A percentile compares a stretch with the other conserved stretches of the same genome.
Conservation (phyloP, 2,888 invertebrate species). For the Andrena flavipes region DNA sequence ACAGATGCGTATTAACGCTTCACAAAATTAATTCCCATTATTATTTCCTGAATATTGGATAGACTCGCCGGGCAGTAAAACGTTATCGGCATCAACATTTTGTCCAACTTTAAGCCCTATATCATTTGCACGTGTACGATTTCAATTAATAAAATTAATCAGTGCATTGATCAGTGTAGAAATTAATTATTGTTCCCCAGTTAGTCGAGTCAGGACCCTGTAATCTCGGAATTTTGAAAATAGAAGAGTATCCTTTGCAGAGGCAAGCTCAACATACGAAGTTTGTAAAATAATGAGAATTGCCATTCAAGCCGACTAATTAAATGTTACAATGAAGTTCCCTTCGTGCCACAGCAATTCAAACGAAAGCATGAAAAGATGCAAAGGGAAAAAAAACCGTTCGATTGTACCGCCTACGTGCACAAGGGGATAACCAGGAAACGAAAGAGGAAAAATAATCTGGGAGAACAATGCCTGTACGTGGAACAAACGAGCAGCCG, state of each 20-base stretch:
- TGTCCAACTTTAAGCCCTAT: neutral
- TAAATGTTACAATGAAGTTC: conserved; percentile 47
- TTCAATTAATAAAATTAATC: no score
- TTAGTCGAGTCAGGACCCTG: no score
- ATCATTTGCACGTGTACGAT: no score
- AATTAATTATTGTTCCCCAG: no score
- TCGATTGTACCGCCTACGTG: conserved; percentile 59
- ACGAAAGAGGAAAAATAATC: conserved; percentile 62
- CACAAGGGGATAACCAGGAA: conserved; percentile 56
- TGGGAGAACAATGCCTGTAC: conserved; percentile 62
- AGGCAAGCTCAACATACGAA: neutral
- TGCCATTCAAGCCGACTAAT: conserved; percentile 31
- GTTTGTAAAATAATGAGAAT: conserved; percentile 1
- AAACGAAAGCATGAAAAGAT: conserved; percentile 49
- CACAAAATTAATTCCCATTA: neutral
- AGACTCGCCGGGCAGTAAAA: neutral
- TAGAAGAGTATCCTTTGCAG: neutral
- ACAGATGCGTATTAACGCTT: neutral
- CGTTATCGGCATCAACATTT: neutral
- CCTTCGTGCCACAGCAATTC: conserved; percentile 36
- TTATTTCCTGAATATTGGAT: neutral
- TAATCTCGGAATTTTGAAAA: neutral
- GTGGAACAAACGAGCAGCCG: conserved; percentile 64
- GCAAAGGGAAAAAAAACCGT: conserved; percentile 28
- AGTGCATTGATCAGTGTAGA: no score